Percentiles rank a stretch among this genome's conserved stretches.
Conservation (phyloP, 1,140 invertebrate species). For the Nixonia krombeini region DNA sequence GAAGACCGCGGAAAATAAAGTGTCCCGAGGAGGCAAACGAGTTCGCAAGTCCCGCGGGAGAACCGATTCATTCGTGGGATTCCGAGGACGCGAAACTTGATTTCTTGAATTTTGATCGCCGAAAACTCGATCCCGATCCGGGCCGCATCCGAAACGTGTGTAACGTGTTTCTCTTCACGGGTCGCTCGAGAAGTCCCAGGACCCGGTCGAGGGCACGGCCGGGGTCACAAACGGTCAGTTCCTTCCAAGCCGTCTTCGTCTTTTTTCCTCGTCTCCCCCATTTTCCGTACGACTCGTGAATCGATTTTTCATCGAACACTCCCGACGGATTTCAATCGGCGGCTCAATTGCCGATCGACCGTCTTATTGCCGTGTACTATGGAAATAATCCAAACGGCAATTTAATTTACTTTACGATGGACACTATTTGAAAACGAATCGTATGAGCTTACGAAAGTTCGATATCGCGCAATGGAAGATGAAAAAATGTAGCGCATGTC, state of each 20-base stretch:
- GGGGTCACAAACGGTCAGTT: conserved; percentile 62
- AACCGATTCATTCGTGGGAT: conserved; percentile 36
- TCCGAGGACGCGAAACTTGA: conserved; percentile 49
- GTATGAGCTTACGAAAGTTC: too few species aligned
- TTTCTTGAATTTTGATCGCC: conserved; percentile 48
- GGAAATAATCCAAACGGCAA: too few species aligned
- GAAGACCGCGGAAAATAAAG: conserved; percentile 44
- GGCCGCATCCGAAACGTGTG: conserved; percentile 45
- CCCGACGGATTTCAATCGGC: too few species aligned
- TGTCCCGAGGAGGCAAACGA: conserved; percentile 38
- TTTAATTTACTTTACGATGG: too few species aligned
- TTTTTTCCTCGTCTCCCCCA: conserved; percentile 24
- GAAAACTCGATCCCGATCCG: conserved; percentile 51
- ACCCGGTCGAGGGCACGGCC: conserved; percentile 47
- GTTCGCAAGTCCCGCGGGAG: conserved; percentile 46
- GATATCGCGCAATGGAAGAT: too few species aligned
- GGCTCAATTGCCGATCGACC: too few species aligned
- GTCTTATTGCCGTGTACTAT: too few species aligned
- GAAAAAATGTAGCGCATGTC: too few species aligned
- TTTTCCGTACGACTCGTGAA: conserved; percentile 23
- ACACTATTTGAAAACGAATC: too few species aligned
- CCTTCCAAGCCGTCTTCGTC: conserved; percentile 42
- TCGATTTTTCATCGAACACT: conserved; percentile 16
- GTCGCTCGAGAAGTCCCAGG: conserved; percentile 52
- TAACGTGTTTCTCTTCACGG: conserved; percentile 63